These are phyloP conservation scores for Coreoperca whiteheadi DNA, from an alignment of 2,113 vertebrate genomes.

Conservation along the genomic window DNA sequence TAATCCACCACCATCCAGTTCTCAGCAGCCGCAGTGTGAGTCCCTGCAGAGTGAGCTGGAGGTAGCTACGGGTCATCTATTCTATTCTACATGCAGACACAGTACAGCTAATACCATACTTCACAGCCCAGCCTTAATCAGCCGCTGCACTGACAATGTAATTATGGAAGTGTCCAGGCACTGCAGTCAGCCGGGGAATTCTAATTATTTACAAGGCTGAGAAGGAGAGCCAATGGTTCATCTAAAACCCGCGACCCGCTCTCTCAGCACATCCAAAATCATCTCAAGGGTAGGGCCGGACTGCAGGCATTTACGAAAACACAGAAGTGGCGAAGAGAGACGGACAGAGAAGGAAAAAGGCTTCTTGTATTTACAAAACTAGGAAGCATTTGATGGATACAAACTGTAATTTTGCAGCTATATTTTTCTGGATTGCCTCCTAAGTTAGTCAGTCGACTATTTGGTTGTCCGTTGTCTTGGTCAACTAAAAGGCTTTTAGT, in stretches of 20 bases:
- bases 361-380: not conserved
- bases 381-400: not conserved
- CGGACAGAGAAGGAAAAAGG: not conserved
- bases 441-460: not conserved
- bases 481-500: not conserved
- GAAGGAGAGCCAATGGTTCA: constrained; percentile 55
- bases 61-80: constrained; percentile 56
- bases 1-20: constrained; percentile 11
- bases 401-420: not conserved
- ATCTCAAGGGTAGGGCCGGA: constrained; percentile 14
- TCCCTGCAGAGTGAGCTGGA: constrained; percentile 26
- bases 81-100: constrained; percentile 70
- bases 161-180: constrained; percentile 84
- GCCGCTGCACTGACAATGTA: constrained; percentile 82
- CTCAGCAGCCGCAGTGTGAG: not conserved
- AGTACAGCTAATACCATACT: constrained; percentile 74
- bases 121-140: constrained; percentile 81
- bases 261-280: constrained; percentile 34
- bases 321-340: not conserved
- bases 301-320: constrained; percentile 29
- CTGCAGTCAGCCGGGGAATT: constrained; percentile 75
- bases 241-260: constrained; percentile 32
- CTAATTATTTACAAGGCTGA: constrained; percentile 79
- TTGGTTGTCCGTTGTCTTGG: not conserved
- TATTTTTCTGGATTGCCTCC: not conserved